Conservation (phyloP, 2,888 invertebrate species). For the Drosophila paracracens region DNA sequence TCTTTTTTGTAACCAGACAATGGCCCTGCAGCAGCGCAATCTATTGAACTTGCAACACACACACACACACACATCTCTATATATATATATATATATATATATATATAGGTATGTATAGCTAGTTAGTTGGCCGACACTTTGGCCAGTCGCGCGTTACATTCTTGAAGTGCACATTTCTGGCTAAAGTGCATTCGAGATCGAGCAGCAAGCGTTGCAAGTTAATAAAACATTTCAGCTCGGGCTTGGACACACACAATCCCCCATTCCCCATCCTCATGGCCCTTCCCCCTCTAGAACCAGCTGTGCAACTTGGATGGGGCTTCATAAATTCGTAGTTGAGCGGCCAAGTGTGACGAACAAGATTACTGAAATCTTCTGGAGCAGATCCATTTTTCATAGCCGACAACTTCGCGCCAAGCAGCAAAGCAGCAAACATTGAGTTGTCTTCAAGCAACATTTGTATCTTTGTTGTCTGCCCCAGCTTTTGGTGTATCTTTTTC, state of each 20-base stretch:
- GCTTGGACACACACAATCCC: constrained; percentile 26
- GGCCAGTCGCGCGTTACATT: constrained; percentile 74
- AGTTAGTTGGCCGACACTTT: constrained; percentile 56
- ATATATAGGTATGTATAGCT: constrained; percentile 34
- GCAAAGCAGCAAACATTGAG: constrained; percentile 43
- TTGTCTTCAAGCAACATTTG: constrained; percentile 50
- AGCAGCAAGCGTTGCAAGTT: constrained; percentile 68
- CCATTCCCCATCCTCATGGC: background rate
- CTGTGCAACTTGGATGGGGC: constrained; percentile 57
- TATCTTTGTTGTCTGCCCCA: constrained; percentile 26
- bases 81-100: constrained; percentile 3
- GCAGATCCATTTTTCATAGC: constrained; percentile 84
- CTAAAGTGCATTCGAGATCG: constrained; percentile 50
- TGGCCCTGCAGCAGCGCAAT: constrained; percentile 40
- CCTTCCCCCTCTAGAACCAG: constrained; percentile 34
- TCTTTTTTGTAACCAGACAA: constrained; percentile 26
- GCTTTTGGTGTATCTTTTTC: constrained; percentile 20
- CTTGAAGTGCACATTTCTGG: constrained; percentile 69
- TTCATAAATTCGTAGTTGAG: constrained; percentile 83
- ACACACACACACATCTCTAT: constrained; percentile 9
- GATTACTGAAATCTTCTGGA: constrained; percentile 85
- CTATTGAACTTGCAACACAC: constrained; percentile 74
- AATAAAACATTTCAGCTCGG: constrained; percentile 65
- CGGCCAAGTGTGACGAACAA: constrained; percentile 84
- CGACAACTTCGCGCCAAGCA: constrained; percentile 66